These are phyloP conservation scores for Cheilosia variabilis DNA, from an alignment of 2,888 invertebrate genomes.

Conservation along the genomic window DNA sequence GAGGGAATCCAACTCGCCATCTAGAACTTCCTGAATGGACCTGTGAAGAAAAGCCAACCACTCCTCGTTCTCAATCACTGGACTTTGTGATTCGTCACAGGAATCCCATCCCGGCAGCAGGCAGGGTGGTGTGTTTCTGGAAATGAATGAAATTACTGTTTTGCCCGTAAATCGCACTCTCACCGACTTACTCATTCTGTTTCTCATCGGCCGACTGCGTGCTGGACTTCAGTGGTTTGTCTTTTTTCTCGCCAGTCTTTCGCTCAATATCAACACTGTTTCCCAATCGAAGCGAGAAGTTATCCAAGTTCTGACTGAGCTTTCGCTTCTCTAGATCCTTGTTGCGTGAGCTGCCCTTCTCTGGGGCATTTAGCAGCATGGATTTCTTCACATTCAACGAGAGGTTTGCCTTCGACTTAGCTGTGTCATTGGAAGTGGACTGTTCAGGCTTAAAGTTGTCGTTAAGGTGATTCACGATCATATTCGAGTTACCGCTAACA, in stretches of 20 bases:
- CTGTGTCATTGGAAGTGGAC: slow-evolving; percentile 46
- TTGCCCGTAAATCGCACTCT: not conserved
- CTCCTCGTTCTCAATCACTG: slow-evolving; percentile 92
- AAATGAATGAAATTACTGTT: not conserved
- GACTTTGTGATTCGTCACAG: slow-evolving; percentile 85
- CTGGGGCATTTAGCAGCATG: slow-evolving; percentile 33
- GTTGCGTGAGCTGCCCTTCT: slow-evolving; percentile 77
- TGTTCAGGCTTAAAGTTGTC: slow-evolving; percentile 82
- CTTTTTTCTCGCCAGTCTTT: slow-evolving; percentile 78
- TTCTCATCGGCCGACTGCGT: slow-evolving; percentile 81
- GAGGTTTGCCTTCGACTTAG: slow-evolving; percentile 80
- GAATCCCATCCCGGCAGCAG: slow-evolving; percentile 83
- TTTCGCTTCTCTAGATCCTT: slow-evolving; percentile 83
- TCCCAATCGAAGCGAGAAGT: slow-evolving; percentile 83
- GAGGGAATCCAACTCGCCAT: slow-evolving; percentile 90
- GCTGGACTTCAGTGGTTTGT: slow-evolving; percentile 77
- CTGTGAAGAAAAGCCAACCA: slow-evolving; percentile 93
- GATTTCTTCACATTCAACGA: slow-evolving; percentile 80
- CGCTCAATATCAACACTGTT: slow-evolving; percentile 79
- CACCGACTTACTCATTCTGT: slow-evolving; percentile 77
- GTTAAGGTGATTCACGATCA: slow-evolving; percentile 82
- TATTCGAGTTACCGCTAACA: slow-evolving; percentile 82
- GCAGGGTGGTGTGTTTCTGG: slow-evolving; percentile 82
- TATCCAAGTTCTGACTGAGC: slow-evolving; percentile 84
- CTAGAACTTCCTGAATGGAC: slow-evolving; percentile 92